Evolutionary conservation across 2,113 vertebrate species (phyloP).

Genomic region (Lonchura striata): DNA sequence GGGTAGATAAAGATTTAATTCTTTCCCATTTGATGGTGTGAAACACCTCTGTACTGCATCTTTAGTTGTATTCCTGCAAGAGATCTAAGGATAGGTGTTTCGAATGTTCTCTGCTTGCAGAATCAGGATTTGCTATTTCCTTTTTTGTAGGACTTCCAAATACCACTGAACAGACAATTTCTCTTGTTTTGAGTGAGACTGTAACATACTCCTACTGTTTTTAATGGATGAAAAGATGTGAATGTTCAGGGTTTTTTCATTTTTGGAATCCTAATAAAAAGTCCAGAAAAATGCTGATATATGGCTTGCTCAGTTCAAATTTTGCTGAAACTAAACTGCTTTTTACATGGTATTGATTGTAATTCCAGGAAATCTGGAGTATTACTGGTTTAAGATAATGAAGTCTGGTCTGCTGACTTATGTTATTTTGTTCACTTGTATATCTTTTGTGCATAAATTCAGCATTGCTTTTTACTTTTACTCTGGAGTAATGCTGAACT

Average conservation of each 20-base stretch:
- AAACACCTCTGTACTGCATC: not conserved
- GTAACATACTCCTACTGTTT: not conserved
- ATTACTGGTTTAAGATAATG: not conserved
- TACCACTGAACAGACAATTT: not conserved
- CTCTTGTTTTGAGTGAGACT: not conserved
- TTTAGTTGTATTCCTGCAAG: not conserved
- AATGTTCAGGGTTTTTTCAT: not conserved
- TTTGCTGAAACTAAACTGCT: not conserved
- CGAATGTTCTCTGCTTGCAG: accelerated
- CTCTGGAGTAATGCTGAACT: not conserved
- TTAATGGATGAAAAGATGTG: not conserved
- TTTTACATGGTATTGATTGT: not conserved
- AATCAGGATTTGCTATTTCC: not conserved
- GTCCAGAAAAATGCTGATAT: not conserved
- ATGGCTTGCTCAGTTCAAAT: not conserved
- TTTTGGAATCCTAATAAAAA: not conserved
- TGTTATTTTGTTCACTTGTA: not conserved
- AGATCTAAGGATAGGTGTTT: not conserved
- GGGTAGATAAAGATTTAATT: not conserved
- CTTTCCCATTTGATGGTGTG: not conserved
- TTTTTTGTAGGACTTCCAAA: not conserved
- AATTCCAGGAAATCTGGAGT: not conserved
- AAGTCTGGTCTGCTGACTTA: not conserved
- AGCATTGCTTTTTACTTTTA: not conserved
- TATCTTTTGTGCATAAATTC: not conserved